Evolutionary conservation across 2,113 vertebrate genomes (phyloP).

Genomic region (Petromus typicus): DNA sequence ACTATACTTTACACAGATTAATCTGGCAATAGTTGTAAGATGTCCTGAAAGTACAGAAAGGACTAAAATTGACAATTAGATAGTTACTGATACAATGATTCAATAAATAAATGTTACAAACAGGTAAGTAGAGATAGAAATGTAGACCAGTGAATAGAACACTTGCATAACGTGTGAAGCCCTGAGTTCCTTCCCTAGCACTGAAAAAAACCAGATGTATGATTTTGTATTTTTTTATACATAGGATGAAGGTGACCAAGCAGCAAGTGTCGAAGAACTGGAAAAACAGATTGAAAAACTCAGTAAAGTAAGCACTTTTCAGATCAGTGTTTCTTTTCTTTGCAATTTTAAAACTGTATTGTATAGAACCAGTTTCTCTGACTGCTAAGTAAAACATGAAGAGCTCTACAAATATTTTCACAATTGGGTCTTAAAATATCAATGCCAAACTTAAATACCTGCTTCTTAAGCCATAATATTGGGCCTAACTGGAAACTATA

Average conservation of each 20-base stretch:
- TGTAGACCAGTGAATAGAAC: neutral
- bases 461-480: neutral
- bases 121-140: neutral
- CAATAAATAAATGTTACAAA: slow-evolving; percentile 38
- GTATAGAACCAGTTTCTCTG: neutral
- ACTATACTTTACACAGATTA: slow-evolving; percentile 6
- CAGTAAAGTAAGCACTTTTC: slow-evolving; percentile 90
- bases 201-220: neutral
- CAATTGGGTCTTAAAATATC: neutral
- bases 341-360: neutral
- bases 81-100: slow-evolving; percentile 9
- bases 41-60: slow-evolving; percentile 3
- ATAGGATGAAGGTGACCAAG: slow-evolving; percentile 93
- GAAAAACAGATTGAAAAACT: slow-evolving; percentile 97
- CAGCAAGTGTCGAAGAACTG: slow-evolving; percentile 94
- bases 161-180: neutral
- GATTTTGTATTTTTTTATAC: slow-evolving; percentile 77
- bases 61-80: neutral
- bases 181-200: neutral
- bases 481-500: neutral
- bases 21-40: neutral
- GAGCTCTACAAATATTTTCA: neutral
- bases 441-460: neutral
- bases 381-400: slow-evolving; percentile 56
- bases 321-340: slow-evolving; percentile 45